Percentiles rank a stretch among this genome's conserved stretches.
phyloP scores from a whole-genome alignment of 2,797 vertebrate species.

The Propithecus perrieri region DNA sequence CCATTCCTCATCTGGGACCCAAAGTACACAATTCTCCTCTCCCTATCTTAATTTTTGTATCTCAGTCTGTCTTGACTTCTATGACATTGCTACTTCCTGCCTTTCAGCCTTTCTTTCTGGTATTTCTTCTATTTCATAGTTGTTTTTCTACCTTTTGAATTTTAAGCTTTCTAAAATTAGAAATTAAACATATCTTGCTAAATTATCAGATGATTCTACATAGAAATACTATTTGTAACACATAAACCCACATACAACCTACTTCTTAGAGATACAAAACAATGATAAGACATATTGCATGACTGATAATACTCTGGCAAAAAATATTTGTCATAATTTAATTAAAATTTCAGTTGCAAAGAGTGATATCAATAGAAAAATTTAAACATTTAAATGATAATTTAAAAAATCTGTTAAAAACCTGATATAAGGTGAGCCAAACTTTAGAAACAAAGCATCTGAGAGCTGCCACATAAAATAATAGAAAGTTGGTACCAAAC shows the following conservation, averaged over 20 bases:
- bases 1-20: background rate
- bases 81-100: background rate
- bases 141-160: background rate
- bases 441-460: background rate
- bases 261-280: conserved; percentile 18
- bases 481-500: background rate
- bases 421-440: background rate
- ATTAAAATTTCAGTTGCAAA: background rate
- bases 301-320: background rate
- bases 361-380: background rate
- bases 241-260: background rate
- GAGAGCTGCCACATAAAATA: background rate
- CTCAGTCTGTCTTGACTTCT: background rate
- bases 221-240: background rate
- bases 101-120: background rate
- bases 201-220: background rate
- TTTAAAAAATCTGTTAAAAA: background rate
- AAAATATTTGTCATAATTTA: background rate
- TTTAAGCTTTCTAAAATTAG: background rate
- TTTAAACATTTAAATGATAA: background rate
- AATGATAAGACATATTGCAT: background rate
- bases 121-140: background rate
- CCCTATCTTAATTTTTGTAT: background rate
- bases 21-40: background rate
- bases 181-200: background rate